Conservation (phyloP, 2,888 invertebrate genomes). For the Gymnoscelis rufifasciata region DNA sequence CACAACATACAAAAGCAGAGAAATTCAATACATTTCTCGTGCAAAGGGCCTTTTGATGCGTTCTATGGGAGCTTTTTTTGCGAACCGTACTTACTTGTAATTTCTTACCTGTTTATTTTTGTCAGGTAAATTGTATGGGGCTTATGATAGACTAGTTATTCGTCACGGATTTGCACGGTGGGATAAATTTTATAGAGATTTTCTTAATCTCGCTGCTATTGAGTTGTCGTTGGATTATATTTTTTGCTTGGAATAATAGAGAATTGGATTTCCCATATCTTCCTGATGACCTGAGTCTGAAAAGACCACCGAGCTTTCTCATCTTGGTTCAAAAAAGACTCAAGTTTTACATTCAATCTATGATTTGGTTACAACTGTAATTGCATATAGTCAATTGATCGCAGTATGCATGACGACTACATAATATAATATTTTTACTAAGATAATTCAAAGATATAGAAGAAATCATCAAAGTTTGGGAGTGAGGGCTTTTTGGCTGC, state of each 20-base stretch:
- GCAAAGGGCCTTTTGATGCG: constrained; percentile 18
- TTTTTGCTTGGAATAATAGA: neutral
- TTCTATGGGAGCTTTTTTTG: constrained; percentile 25
- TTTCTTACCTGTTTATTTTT: constrained; percentile 16
- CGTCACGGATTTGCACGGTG: neutral
- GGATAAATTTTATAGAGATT: neutral
- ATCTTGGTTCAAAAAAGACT: no score
- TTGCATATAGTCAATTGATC: no score
- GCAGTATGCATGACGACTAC: no score
- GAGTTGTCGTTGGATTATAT: neutral
- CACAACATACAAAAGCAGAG: constrained; percentile 21
- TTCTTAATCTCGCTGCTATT: neutral
- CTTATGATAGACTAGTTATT: constrained; percentile 7
- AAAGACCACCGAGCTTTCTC: no score
- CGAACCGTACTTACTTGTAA: constrained; percentile 21
- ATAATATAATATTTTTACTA: no score
- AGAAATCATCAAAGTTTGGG: no score
- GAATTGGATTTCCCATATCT: no score
- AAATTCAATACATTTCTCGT: constrained; percentile 26
- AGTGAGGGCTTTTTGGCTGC: no score
- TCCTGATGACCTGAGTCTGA: no score
- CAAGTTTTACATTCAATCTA: no score
- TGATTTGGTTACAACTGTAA: no score
- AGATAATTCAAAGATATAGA: no score
- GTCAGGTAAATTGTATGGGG: constrained; percentile 7